Percentiles rank a stretch among this genome's conserved stretches.
Conservation (phyloP, 2,797 vertebrate genomes). For the Bufotes viridis region DNA sequence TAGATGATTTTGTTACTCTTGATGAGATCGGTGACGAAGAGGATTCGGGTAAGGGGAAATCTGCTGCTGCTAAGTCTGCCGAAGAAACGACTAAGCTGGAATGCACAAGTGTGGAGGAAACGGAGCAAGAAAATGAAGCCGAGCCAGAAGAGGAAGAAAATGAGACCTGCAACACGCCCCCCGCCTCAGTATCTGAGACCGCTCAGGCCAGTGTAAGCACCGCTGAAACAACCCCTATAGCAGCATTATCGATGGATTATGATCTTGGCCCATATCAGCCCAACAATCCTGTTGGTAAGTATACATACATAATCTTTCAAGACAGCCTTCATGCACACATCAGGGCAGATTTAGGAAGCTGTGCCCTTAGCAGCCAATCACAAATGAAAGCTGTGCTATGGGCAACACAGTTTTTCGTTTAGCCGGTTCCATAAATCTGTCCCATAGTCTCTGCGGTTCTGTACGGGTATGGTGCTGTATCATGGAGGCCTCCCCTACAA, state of each 20-base stretch:
- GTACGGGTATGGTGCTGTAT: no score
- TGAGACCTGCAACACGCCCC: slow-evolving; percentile 66
- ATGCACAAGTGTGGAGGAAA: slow-evolving; percentile 72
- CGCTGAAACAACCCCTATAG: slow-evolving; percentile 63
- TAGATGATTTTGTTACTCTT: slow-evolving; percentile 94
- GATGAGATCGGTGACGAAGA: slow-evolving; percentile 91
- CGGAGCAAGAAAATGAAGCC: slow-evolving; percentile 73
- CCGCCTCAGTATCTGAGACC: slow-evolving; percentile 60
- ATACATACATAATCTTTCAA: slow-evolving; percentile 1
- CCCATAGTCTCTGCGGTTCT: no score
- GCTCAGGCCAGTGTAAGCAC: slow-evolving; percentile 67
- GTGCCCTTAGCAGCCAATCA: no score
- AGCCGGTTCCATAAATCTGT: no score
- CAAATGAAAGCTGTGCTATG: no score
- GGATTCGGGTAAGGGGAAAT: slow-evolving; percentile 75
- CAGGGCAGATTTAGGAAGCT: no score
- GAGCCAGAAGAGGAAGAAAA: slow-evolving; percentile 72
- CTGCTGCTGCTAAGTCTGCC: slow-evolving; percentile 66
- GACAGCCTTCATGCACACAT: no score
- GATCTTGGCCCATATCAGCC: slow-evolving; percentile 86
- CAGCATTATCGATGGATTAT: slow-evolving; percentile 66
- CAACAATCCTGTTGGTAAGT: slow-evolving; percentile 87
- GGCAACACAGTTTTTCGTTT: no score
- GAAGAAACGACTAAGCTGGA: slow-evolving; percentile 73
- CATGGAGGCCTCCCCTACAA: no score